phyloP scores from a whole-genome alignment of 2,888 invertebrate genomes.

The Drosophila nr. perissopoda region DNA sequence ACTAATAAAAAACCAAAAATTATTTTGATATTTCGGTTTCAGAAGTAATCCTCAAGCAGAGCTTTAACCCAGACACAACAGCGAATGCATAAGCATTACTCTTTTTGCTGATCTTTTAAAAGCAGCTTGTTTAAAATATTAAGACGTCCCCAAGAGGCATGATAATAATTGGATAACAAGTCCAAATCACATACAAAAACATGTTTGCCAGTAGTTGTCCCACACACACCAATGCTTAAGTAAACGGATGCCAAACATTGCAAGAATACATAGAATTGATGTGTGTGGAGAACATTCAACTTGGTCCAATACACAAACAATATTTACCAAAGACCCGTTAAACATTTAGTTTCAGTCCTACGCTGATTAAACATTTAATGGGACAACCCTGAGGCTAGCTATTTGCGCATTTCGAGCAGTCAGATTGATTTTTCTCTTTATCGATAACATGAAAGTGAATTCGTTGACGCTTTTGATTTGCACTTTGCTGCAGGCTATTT shows the following conservation, averaged over 20 bases:
- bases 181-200: conserved; percentile 33
- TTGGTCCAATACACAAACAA: conserved; percentile 19
- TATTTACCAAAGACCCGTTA: conserved; percentile 73
- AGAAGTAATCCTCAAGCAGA: neutral
- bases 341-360: conserved; percentile 40
- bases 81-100: neutral
- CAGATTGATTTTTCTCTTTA: conserved; percentile 23
- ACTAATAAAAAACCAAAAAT: neutral
- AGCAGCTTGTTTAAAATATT: conserved; percentile 34
- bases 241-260: conserved; percentile 34
- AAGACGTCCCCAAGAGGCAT: conserved; percentile 32
- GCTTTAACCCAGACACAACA: neutral
- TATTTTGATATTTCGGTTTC: neutral
- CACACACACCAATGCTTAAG: conserved; percentile 9
- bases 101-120: neutral
- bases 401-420: neutral
- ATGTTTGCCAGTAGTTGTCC: conserved; percentile 23
- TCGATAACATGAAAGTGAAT: conserved; percentile 43
- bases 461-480: conserved; percentile 52
- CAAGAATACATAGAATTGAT: conserved; percentile 24
- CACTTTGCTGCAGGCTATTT: conserved; percentile 30
- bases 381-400: conserved; percentile 21
- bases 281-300: conserved; percentile 33
- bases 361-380: conserved; percentile 72
- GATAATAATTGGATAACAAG: conserved; percentile 55